phyloP scores from a whole-genome alignment of 92 coral and sea anemone species.

The Phenganax subtilis region DNA sequence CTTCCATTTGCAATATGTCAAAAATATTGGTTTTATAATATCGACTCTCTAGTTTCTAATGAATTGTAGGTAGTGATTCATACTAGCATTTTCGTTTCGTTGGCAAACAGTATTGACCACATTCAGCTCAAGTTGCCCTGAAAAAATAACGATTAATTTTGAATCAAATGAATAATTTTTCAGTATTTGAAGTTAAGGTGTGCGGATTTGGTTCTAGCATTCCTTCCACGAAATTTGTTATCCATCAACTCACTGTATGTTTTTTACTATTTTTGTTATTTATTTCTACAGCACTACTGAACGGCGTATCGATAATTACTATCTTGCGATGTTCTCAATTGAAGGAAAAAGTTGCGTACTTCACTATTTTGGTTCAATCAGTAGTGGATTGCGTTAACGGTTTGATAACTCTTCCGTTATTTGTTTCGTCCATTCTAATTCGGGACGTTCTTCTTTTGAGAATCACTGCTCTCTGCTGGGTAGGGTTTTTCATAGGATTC shows the following conservation, averaged over 20 bases:
- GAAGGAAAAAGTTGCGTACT: neutral
- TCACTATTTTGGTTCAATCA: neutral
- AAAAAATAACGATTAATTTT: too few species aligned
- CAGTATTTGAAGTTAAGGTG: neutral
- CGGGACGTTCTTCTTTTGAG: neutral
- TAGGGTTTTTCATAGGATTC: neutral
- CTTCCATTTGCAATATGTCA: too few species aligned
- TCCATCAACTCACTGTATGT: neutral
- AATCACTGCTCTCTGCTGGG: neutral
- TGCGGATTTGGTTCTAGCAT: neutral
- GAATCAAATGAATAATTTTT: neutral
- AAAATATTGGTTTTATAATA: too few species aligned
- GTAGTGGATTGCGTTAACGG: neutral
- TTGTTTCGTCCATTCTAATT: neutral
- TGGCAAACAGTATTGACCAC: too few species aligned
- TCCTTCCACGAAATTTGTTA: neutral
- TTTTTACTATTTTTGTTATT: neutral
- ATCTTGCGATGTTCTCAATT: neutral
- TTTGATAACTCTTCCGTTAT: neutral
- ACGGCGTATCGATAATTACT: neutral
- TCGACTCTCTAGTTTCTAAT: too few species aligned
- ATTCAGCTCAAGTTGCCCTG: too few species aligned
- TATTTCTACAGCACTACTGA: neutral
- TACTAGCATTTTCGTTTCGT: too few species aligned
- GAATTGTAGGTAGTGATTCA: too few species aligned